A percentile compares a stretch with the other conserved stretches of the same genome.
Conservation (phyloP, 2,113 vertebrate genomes). For the Ailuropoda melanoleuca region DNA sequence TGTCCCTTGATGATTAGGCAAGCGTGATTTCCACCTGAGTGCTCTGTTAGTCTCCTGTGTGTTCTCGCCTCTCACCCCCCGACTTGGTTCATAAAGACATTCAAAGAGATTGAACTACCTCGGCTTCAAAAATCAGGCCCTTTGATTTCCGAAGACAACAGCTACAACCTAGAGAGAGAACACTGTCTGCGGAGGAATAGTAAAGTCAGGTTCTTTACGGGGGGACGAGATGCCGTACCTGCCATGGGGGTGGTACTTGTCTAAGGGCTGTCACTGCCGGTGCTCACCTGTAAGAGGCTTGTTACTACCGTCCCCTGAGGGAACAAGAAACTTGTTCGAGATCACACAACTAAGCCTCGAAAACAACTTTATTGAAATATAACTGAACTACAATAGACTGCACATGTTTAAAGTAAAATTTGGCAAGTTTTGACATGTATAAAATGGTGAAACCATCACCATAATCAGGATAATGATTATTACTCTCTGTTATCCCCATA, state of each 20-base stretch:
- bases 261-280: background rate
- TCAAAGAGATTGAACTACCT: background rate
- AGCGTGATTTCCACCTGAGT: background rate
- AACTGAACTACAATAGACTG: background rate
- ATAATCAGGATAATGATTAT: background rate
- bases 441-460: background rate
- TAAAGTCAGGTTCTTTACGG: background rate
- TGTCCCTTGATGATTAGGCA: background rate
- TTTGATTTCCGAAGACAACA: constrained; percentile 45
- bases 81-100: background rate
- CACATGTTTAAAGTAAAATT: background rate
- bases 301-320: background rate
- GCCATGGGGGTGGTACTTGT: background rate
- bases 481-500: background rate
- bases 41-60: background rate
- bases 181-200: background rate
- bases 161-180: background rate
- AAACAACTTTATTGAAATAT: background rate
- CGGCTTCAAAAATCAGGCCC: background rate
- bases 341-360: background rate
- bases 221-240: background rate
- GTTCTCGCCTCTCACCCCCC: background rate
- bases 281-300: background rate
- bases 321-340: background rate
- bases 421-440: background rate